A percentile compares a stretch with the other conserved stretches of the same genome.
These are phyloP conservation scores for Gymnocypris eckloni DNA, from an alignment of 2,797 vertebrate genomes.

Conservation along the genomic window DNA sequence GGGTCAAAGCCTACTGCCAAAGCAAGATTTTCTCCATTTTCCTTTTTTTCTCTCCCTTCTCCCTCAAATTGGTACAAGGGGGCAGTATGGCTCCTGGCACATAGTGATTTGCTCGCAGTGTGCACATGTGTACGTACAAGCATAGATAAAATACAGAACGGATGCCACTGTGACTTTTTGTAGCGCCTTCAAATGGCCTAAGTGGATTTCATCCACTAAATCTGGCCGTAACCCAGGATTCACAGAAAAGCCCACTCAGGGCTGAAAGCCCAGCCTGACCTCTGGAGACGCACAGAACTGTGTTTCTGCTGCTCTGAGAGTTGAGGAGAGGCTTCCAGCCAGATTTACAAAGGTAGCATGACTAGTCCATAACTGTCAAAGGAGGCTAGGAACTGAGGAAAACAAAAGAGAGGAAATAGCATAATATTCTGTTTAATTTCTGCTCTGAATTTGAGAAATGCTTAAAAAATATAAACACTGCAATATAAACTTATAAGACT, in stretches of 20 bases:
- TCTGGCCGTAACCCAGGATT: slow-evolving; percentile 57
- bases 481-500: not conserved
- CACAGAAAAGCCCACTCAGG: slow-evolving; percentile 57
- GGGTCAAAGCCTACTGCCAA: slow-evolving; percentile 71
- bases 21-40: slow-evolving; percentile 62
- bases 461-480: not conserved
- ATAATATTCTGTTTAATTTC: not conserved
- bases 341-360: slow-evolving; percentile 37
- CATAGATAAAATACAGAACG: slow-evolving; percentile 29
- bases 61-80: slow-evolving; percentile 72
- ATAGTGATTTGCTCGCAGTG: slow-evolving; percentile 50
- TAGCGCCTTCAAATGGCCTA: slow-evolving; percentile 62
- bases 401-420: slow-evolving; percentile 13
- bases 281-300: slow-evolving; percentile 40
- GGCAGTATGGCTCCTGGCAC: slow-evolving; percentile 64
- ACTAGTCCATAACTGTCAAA: slow-evolving; percentile 22
- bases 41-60: slow-evolving; percentile 47
- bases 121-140: slow-evolving; percentile 40
- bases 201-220: slow-evolving; percentile 56
- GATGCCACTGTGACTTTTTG: slow-evolving; percentile 36
- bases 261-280: slow-evolving; percentile 45
- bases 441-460: not conserved
- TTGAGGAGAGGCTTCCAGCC: slow-evolving; percentile 37
- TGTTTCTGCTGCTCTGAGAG: slow-evolving; percentile 27
- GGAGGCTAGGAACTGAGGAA: not conserved